phyloP scores from a whole-genome alignment of 2,888 invertebrate species.

The Drepanosiphum platanoidis region DNA sequence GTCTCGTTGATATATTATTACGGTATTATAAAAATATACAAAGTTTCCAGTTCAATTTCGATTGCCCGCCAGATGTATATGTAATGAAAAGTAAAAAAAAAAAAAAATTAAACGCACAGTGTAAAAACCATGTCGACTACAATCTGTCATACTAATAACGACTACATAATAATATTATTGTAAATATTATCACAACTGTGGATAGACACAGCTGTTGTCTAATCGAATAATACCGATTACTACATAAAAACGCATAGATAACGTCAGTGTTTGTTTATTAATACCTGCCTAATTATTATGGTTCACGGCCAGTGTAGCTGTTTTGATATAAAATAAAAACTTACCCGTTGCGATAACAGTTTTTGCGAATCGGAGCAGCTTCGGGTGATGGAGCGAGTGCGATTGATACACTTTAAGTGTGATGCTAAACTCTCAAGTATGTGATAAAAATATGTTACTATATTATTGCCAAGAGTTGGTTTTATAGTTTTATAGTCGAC shows the following conservation, averaged over 20 bases:
- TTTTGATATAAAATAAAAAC: neutral
- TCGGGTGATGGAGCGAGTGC: neutral
- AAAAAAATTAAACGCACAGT: neutral
- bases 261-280: neutral
- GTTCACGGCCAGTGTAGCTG: neutral
- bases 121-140: too few species aligned
- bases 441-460: neutral
- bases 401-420: neutral
- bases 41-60: neutral
- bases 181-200: neutral
- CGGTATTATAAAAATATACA: neutral
- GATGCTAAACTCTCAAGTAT: neutral
- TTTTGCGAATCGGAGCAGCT: neutral
- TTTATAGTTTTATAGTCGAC: too few species aligned
- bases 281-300: neutral
- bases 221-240: neutral
- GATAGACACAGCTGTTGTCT: neutral
- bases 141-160: too few species aligned
- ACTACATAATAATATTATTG: too few species aligned
- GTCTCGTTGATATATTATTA: neutral
- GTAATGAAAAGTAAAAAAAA: neutral
- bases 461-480: neutral
- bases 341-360: neutral
- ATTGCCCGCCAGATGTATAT: neutral
- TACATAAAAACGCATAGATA: neutral